Conservation (phyloP, 2,797 vertebrate species). For the Aulostomus chinensis region DNA sequence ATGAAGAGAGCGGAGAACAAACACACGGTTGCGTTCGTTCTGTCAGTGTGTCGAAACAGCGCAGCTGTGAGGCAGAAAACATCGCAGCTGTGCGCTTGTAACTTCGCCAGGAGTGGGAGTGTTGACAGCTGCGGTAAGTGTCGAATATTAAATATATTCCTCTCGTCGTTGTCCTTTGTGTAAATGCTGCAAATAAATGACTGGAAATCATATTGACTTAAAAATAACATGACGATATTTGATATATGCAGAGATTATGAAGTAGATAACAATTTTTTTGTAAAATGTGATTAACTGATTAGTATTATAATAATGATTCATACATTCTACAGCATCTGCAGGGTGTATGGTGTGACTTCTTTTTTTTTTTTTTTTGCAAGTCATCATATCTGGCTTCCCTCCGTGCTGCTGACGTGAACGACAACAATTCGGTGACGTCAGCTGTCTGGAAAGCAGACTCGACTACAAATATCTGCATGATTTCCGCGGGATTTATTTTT, state of each 20-base stretch:
- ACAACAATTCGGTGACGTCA: conserved; percentile 4
- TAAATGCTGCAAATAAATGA: not conserved
- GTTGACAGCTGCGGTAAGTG: conserved; percentile 25
- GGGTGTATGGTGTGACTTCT: not conserved
- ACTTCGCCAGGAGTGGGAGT: not conserved
- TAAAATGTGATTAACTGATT: no score
- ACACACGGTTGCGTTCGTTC: conserved; percentile 8
- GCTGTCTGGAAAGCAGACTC: conserved; percentile 9
- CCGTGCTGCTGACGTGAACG: conserved; percentile 18
- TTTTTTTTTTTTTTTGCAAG: conserved; percentile 64
- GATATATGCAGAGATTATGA: no score
- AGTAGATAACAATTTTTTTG: no score
- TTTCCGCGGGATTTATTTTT: no score
- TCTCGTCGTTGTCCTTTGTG: not conserved
- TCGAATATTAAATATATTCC: not conserved
- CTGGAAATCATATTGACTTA: no score
- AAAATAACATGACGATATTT: no score
- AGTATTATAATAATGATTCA: no score
- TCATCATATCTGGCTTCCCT: conserved; percentile 36
- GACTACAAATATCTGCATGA: no score
- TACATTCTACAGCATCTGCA: not conserved
- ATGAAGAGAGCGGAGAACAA: conserved; percentile 29
- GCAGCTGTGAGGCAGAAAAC: not conserved
- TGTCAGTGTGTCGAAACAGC: conserved; percentile 1
- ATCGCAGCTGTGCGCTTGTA: conserved; percentile 7